phyloP scores from a whole-genome alignment of 2,888 invertebrate genomes.

The Atrina japonica region DNA sequence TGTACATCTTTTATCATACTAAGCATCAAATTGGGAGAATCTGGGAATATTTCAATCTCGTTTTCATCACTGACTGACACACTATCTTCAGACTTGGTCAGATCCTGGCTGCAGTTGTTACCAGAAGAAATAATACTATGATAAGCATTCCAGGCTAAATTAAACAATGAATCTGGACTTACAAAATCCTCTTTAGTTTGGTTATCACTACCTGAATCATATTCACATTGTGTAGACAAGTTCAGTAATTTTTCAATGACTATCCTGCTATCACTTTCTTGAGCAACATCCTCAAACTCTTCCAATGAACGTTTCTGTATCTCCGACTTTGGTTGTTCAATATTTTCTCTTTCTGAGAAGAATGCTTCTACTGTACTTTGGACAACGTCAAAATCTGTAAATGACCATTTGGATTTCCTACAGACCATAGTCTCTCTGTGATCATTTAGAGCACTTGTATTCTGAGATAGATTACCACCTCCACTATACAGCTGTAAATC shows the following conservation, averaged over 20 bases:
- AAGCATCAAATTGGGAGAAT: constrained; percentile 27
- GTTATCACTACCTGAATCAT: too few relatives aligned
- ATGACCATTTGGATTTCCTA: not conserved
- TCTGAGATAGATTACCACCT: too few relatives aligned
- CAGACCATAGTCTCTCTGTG: too few relatives aligned
- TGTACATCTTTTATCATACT: constrained; percentile 26
- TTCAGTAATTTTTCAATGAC: not conserved
- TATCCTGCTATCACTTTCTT: constrained; percentile 1
- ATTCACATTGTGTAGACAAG: not conserved
- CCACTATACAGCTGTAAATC: too few relatives aligned
- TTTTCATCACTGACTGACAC: not conserved
- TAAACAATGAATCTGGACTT: too few relatives aligned
- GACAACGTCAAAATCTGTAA: not conserved
- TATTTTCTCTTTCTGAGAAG: constrained; percentile 9
- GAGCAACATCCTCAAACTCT: not conserved
- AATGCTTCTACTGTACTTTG: constrained; percentile 16
- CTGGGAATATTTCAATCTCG: constrained; percentile 29
- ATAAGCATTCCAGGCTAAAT: too few relatives aligned
- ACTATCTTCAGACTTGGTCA: too few relatives aligned
- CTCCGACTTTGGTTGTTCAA: too few relatives aligned
- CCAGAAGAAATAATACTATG: too few relatives aligned
- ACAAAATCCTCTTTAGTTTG: too few relatives aligned
- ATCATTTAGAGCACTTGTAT: too few relatives aligned
- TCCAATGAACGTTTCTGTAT: not conserved
- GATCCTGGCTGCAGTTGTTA: too few relatives aligned